phyloP scores from a whole-genome alignment of 1,140 invertebrate species.

The Drosophila trapezifrons region DNA sequence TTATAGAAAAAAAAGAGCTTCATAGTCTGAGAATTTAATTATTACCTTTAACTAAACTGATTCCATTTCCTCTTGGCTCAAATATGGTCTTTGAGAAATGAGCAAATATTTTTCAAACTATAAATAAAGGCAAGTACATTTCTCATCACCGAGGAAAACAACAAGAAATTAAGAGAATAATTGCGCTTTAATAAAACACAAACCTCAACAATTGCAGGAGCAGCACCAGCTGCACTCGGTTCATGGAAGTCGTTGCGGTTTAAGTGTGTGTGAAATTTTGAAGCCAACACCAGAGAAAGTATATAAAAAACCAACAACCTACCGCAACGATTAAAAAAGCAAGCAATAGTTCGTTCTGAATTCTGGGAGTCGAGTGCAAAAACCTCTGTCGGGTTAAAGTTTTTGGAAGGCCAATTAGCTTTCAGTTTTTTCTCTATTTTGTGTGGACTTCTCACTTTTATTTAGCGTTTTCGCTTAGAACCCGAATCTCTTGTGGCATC shows the following conservation, averaged over 20 bases:
- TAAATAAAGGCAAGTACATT: background rate
- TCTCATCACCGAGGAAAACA: slow-evolving; percentile 9
- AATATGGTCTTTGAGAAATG: background rate
- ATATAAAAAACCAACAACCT: slow-evolving; percentile 48
- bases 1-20: no score
- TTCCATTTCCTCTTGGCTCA: background rate
- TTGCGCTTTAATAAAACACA: slow-evolving; percentile 74
- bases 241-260: slow-evolving; percentile 36
- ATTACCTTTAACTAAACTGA: background rate
- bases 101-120: background rate
- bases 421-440: slow-evolving; percentile 51
- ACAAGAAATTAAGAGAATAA: slow-evolving; percentile 59
- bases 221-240: slow-evolving; percentile 28
- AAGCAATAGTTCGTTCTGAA: slow-evolving; percentile 31
- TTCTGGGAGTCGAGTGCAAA: slow-evolving; percentile 37
- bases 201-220: slow-evolving; percentile 32
- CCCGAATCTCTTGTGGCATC: slow-evolving; percentile 15
- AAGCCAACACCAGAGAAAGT: slow-evolving; percentile 61
- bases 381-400: slow-evolving; percentile 45
- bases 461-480: slow-evolving; percentile 23
- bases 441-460: background rate
- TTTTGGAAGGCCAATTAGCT: slow-evolving; percentile 48
- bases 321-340: slow-evolving; percentile 21
- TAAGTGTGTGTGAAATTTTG: slow-evolving; percentile 66
- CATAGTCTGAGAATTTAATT: no score